Percentiles rank a stretch among this genome's conserved stretches.
These are phyloP conservation scores for Naso thynnoides DNA, from an alignment of 2,797 vertebrate species.

Conservation along the genomic window DNA sequence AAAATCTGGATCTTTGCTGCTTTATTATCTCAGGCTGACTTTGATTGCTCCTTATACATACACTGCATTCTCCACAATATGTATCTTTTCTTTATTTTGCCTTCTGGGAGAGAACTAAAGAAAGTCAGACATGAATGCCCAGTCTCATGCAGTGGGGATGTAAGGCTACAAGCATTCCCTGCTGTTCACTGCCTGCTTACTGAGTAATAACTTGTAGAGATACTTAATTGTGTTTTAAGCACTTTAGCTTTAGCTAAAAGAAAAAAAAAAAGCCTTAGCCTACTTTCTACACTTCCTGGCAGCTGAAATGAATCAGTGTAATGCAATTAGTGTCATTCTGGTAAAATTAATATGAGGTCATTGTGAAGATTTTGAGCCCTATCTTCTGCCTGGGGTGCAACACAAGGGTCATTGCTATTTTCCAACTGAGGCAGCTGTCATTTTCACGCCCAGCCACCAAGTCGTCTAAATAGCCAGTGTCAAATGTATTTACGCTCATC, in stretches of 20 bases:
- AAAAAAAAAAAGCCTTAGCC: slow-evolving; percentile 9
- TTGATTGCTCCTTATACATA: slow-evolving; percentile 31
- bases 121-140: slow-evolving; percentile 33
- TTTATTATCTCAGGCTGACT: slow-evolving; percentile 50
- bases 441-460: too few species aligned
- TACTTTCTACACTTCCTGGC: neutral
- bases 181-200: slow-evolving; percentile 33
- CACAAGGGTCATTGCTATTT: too few species aligned
- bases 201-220: slow-evolving; percentile 36
- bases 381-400: too few species aligned
- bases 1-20: slow-evolving; percentile 48
- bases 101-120: slow-evolving; percentile 29
- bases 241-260: too few species aligned
- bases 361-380: neutral
- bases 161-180: slow-evolving; percentile 26
- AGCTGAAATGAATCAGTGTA: slow-evolving; percentile 2
- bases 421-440: too few species aligned
- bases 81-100: slow-evolving; percentile 34
- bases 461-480: too few species aligned
- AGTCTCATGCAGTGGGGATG: slow-evolving; percentile 29
- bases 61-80: slow-evolving; percentile 19
- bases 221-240: slow-evolving; percentile 39
- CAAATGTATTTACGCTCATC: too few species aligned
- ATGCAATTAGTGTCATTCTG: slow-evolving; percentile 14
- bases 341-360: slow-evolving; percentile 15